Conservation (phyloP, 2,113 vertebrate genomes). For the Hippopotamus amphibius region DNA sequence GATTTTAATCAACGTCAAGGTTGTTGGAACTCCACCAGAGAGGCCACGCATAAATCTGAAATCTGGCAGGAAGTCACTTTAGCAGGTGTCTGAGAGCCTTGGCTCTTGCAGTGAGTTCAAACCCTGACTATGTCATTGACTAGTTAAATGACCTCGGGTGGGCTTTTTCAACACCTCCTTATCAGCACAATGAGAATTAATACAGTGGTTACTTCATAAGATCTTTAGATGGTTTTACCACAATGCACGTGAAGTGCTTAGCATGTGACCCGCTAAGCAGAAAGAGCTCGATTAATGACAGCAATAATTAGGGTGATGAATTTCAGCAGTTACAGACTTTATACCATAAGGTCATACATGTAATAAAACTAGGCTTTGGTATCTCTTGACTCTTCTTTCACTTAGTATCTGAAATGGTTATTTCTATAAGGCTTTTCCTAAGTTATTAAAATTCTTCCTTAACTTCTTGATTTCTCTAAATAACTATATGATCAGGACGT, state of each 20-base stretch:
- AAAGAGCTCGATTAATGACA: background rate
- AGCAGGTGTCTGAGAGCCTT: background rate
- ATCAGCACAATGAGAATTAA: background rate
- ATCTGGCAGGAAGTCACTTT: background rate
- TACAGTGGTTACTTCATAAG: background rate
- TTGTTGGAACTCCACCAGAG: background rate
- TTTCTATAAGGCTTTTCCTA: background rate
- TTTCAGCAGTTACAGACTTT: background rate
- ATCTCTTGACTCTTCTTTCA: background rate
- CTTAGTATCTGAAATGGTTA: background rate
- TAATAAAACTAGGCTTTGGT: background rate
- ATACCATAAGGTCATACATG: background rate
- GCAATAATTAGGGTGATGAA: background rate
- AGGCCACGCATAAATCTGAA: background rate
- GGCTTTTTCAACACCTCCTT: background rate
- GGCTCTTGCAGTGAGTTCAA: background rate
- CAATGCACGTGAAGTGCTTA: background rate
- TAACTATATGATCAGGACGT: background rate
- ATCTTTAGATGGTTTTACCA: background rate
- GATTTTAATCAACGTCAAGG: background rate
- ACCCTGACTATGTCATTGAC: background rate
- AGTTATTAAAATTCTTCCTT: background rate
- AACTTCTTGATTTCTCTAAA: constrained; percentile 45
- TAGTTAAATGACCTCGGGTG: background rate
- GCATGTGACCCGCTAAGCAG: background rate